Percentiles rank a stretch among this genome's conserved stretches.
Evolutionary conservation across 2,888 invertebrate genomes (phyloP).

Genomic region (Tanytarsus gracilentus): DNA sequence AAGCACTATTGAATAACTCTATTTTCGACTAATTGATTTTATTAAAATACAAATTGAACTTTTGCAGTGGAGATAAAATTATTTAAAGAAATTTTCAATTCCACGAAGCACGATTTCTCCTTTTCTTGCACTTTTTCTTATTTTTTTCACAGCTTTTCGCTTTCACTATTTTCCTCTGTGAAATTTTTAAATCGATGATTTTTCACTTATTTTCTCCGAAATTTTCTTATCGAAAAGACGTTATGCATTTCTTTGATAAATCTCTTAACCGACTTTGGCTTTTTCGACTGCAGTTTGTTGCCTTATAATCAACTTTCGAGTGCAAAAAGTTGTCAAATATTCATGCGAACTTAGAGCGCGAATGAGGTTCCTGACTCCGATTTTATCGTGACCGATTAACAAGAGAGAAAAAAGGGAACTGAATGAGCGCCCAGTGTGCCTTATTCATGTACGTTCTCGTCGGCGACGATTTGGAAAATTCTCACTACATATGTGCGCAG

Average conservation of each 20-base stretch:
- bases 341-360: conserved; percentile 9
- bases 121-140: neutral
- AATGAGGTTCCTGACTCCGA: conserved; percentile 11
- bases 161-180: conserved; percentile 10
- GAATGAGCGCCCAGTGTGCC: conserved; percentile 15
- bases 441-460: neutral
- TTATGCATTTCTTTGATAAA: conserved; percentile 16
- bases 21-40: conserved; percentile 19
- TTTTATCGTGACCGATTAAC: conserved; percentile 13
- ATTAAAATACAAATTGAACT: neutral
- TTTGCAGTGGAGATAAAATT: neutral
- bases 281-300: conserved; percentile 2
- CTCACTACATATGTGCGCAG: neutral
- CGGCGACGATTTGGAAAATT: neutral
- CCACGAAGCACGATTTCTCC: no score
- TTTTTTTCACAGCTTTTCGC: conserved; percentile 1
- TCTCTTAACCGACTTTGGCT: neutral
- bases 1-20: conserved; percentile 16
- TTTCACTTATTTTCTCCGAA: conserved; percentile 22
- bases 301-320: neutral
- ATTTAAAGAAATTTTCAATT: no score
- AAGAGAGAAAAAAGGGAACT: conserved; percentile 28
- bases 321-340: conserved; percentile 20
- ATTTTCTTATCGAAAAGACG: conserved; percentile 21
- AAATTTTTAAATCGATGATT: neutral